Percentiles rank a stretch among this genome's conserved stretches.
phyloP scores from a whole-genome alignment of 1,140 invertebrate genomes.

The Orchestia grillus region DNA sequence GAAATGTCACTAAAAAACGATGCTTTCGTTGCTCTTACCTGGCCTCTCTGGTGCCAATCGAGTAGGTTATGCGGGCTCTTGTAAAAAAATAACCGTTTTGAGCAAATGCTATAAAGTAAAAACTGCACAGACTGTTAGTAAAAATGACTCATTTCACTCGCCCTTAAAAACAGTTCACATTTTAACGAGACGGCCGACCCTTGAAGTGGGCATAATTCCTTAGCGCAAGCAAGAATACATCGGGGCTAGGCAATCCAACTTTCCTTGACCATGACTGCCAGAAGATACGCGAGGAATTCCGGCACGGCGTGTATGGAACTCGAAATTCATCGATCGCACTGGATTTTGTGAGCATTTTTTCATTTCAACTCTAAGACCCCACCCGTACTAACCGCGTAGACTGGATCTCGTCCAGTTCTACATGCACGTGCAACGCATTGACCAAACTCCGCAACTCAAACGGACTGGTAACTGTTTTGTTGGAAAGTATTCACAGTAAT shows the following conservation, averaged over 20 bases:
- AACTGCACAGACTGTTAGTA: neutral
- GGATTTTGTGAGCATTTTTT: neutral
- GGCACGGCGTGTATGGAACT: neutral
- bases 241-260: neutral
- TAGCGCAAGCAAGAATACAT: neutral
- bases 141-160: neutral
- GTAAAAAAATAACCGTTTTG: neutral
- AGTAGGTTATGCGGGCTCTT: neutral
- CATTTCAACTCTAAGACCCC: neutral
- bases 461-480: neutral
- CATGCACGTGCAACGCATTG: neutral
- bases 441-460: neutral
- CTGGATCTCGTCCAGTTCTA: neutral
- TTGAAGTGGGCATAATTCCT: neutral
- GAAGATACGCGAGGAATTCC: neutral
- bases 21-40: too few species aligned
- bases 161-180: neutral
- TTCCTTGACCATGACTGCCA: neutral
- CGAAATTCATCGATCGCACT: neutral
- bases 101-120: neutral
- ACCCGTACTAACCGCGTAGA: neutral
- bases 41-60: too few species aligned
- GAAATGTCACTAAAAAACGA: too few species aligned
- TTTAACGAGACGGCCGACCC: neutral
- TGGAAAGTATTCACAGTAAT: neutral